Conservation (phyloP, 2,113 vertebrate species). For the Cinclus cinclus region DNA sequence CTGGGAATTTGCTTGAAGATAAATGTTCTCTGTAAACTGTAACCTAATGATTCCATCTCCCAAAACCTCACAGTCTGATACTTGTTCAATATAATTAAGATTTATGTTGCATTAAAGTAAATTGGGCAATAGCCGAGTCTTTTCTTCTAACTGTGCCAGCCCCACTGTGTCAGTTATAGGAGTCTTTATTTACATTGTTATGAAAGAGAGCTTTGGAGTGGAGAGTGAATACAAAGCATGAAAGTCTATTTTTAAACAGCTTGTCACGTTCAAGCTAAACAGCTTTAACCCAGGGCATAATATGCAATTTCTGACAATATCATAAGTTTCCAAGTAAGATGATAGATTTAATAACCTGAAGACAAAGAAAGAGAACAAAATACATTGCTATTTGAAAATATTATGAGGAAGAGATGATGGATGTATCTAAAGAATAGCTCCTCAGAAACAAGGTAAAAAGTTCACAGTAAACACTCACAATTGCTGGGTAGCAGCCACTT, state of each 20-base stretch:
- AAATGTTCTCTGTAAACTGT: conserved; percentile 9
- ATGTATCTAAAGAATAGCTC: neutral
- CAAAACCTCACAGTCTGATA: neutral
- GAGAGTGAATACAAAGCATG: conserved; percentile 3
- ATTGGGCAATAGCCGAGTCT: neutral
- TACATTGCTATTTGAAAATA: neutral
- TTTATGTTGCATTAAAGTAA: conserved; percentile 51
- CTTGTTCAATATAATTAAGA: conserved; percentile 54
- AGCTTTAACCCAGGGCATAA: neutral
- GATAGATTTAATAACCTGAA: neutral
- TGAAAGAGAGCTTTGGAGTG: neutral
- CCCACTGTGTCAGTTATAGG: neutral
- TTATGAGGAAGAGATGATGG: neutral
- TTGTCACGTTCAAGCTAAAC: neutral
- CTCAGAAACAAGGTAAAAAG: conserved; percentile 33
- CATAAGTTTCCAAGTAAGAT: neutral
- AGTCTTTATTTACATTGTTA: conserved; percentile 48
- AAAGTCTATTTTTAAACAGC: conserved; percentile 5
- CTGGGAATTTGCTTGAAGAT: conserved; percentile 3
- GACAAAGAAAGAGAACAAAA: neutral
- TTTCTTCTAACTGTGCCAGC: neutral
- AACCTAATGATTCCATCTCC: conserved; percentile 8
- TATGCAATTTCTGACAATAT: neutral
- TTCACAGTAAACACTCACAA: neutral
- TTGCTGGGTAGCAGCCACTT: neutral